These are phyloP conservation scores for Mormyrops attenuatus DNA, from an alignment of 2,797 vertebrate species.

Conservation along the genomic window DNA sequence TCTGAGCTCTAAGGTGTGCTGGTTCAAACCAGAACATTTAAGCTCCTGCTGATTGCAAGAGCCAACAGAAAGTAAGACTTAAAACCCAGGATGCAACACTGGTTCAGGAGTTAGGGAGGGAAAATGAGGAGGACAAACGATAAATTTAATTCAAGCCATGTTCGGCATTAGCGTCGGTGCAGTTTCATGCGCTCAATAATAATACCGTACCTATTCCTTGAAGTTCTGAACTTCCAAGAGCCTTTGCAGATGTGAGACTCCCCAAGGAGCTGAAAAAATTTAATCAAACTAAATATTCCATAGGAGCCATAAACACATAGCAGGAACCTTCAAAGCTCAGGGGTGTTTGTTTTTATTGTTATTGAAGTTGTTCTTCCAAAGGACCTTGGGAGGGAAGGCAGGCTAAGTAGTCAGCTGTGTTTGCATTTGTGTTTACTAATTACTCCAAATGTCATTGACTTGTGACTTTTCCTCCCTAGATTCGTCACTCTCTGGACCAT, in stretches of 20 bases:
- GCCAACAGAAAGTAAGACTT: background rate
- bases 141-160: background rate
- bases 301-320: background rate
- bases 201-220: background rate
- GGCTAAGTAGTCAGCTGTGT: background rate
- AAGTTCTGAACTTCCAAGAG: constrained; percentile 3
- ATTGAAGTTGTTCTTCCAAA: constrained; percentile 9
- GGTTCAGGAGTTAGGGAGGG: background rate
- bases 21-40: background rate
- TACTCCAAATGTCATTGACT: constrained; percentile 7
- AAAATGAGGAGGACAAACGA: background rate
- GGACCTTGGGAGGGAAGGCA: constrained; percentile 22
- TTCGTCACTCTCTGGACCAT: background rate
- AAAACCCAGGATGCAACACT: background rate
- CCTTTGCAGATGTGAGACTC: background rate
- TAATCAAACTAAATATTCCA: constrained; percentile 18
- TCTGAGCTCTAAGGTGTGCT: background rate
- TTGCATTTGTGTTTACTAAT: constrained; percentile 9
- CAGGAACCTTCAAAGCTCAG: background rate
- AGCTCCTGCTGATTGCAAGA: background rate
- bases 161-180: background rate
- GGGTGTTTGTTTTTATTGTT: constrained; percentile 1
- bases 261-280: background rate
- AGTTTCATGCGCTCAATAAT: background rate
- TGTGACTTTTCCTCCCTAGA: constrained; percentile 14